These are phyloP conservation scores for Scleropages formosus DNA, from an alignment of 2,797 vertebrate species.

Conservation along the genomic window DNA sequence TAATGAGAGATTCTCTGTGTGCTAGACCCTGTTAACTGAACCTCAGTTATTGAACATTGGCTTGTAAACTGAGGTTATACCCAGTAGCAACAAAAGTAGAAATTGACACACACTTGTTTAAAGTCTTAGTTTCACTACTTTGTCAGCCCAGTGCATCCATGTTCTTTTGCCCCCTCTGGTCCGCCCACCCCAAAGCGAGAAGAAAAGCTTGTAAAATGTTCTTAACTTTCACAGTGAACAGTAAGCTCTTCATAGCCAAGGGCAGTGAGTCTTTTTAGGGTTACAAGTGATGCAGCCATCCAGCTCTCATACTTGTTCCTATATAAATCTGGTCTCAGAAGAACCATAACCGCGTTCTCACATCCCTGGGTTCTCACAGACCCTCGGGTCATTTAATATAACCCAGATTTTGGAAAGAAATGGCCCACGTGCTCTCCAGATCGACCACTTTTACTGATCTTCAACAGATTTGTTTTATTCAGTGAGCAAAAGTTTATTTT, in stretches of 20 bases:
- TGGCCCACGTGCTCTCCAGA: constrained; percentile 64
- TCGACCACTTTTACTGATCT: constrained; percentile 49
- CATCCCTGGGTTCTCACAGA: constrained; percentile 55
- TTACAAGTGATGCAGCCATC: constrained; percentile 34
- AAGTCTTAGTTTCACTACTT: no score
- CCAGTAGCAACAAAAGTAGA: no score
- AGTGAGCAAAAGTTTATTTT: constrained; percentile 32
- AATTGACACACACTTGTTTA: no score
- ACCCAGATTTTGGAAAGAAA: constrained; percentile 60
- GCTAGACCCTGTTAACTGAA: no score
- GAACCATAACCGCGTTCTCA: constrained; percentile 41
- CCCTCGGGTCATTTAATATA: constrained; percentile 57
- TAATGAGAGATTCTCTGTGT: no score
- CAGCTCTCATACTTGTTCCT: constrained; percentile 54
- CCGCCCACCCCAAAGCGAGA: not conserved
- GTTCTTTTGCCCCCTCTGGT: no score
- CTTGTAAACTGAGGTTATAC: no score
- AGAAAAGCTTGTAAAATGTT: not conserved
- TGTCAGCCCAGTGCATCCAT: no score
- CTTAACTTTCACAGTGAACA: constrained; percentile 12
- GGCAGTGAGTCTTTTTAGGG: not conserved
- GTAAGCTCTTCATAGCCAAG: not conserved
- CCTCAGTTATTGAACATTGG: no score
- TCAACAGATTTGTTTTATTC: constrained; percentile 49
- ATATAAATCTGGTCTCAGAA: constrained; percentile 55